Conservation (phyloP, 1,140 invertebrate genomes). For the Spodoptera frugiperda region DNA sequence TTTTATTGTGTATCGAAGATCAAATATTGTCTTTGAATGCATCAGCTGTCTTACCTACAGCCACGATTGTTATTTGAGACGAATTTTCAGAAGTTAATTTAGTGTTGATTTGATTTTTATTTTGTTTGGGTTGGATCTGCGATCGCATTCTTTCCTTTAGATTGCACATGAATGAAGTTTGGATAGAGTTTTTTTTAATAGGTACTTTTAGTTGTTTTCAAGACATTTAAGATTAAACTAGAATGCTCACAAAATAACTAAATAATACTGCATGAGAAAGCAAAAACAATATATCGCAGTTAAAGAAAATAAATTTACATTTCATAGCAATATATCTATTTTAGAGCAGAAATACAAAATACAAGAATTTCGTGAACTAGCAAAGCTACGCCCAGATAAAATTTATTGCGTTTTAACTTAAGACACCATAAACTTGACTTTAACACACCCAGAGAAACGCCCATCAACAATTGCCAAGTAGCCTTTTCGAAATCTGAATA, state of each 20-base stretch:
- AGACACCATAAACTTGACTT: conserved; percentile 62
- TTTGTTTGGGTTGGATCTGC: conserved; percentile 55
- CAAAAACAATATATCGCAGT: too few species aligned
- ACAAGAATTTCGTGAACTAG: not conserved
- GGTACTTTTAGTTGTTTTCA: not conserved
- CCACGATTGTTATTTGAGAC: conserved; percentile 65
- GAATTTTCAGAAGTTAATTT: conserved; percentile 73
- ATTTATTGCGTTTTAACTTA: conserved; percentile 50
- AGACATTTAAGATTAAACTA: too few species aligned
- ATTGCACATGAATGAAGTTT: conserved; percentile 39
- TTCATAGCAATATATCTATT: not conserved
- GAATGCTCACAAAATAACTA: too few species aligned
- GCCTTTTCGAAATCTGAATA: conserved; percentile 49
- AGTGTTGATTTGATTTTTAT: conserved; percentile 76
- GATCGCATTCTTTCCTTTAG: conserved; percentile 28
- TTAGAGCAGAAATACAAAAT: not conserved
- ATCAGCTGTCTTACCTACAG: conserved; percentile 80
- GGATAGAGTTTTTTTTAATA: not conserved
- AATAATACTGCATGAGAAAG: too few species aligned
- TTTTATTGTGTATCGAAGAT: conserved; percentile 84
- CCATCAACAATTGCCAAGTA: conserved; percentile 61
- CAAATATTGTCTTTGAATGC: conserved; percentile 84
- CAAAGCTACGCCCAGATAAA: conserved; percentile 29
- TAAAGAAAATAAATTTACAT: not conserved
- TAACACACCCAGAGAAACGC: conserved; percentile 66